Conservation (phyloP, 1,140 invertebrate genomes). For the Saccostrea cuccullata region DNA sequence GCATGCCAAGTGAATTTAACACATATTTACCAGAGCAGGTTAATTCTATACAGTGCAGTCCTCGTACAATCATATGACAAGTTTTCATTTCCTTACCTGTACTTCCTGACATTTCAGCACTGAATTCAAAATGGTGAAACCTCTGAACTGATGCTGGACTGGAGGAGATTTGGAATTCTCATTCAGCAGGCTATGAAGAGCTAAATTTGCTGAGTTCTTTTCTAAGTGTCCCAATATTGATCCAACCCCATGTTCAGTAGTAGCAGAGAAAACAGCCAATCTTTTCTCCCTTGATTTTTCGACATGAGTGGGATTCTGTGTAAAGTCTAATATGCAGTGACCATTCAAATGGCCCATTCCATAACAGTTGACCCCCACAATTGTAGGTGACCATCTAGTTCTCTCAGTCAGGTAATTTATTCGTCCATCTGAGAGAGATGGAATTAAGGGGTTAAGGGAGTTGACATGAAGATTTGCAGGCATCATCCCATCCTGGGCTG, state of each 20-base stretch:
- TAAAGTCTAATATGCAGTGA: constrained; percentile 88
- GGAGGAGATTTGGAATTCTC: constrained; percentile 86
- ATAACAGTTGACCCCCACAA: constrained; percentile 94
- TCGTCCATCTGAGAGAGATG: constrained; percentile 89
- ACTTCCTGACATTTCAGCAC: constrained; percentile 59
- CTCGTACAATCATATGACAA: too few species aligned
- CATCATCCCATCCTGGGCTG: constrained; percentile 92
- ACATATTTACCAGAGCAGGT: too few species aligned
- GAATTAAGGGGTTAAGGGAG: constrained; percentile 91
- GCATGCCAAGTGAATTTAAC: too few species aligned
- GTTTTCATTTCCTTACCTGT: constrained; percentile 58
- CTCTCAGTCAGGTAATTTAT: constrained; percentile 91
- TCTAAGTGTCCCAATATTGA: constrained; percentile 83
- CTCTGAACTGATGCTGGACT: constrained; percentile 86
- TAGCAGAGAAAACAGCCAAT: constrained; percentile 88
- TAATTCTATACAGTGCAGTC: too few species aligned
- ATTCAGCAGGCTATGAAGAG: constrained; percentile 87
- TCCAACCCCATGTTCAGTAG: constrained; percentile 89
- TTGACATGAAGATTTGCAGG: constrained; percentile 94
- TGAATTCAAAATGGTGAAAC: constrained; percentile 85
- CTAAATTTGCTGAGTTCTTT: constrained; percentile 82
- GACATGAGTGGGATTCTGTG: not conserved
- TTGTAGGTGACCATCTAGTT: constrained; percentile 90
- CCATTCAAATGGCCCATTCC: constrained; percentile 98
- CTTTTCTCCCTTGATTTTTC: constrained; percentile 77